These are phyloP conservation scores for Bradypodion ventrale DNA, from an alignment of 2,797 vertebrate genomes.

Conservation along the genomic window DNA sequence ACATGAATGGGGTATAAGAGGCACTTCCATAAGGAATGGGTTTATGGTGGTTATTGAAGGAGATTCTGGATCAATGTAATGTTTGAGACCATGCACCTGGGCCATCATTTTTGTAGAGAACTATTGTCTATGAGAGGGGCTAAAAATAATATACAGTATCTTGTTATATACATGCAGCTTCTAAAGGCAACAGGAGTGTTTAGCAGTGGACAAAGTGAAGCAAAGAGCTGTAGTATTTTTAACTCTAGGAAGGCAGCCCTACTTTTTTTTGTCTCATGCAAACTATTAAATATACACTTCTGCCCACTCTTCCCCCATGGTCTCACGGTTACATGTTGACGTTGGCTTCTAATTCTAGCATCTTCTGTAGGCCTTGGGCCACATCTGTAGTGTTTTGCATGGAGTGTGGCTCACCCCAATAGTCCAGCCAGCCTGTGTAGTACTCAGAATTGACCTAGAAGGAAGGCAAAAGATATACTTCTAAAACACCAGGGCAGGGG, in stretches of 20 bases:
- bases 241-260: neutral
- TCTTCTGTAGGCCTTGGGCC: conserved; percentile 80
- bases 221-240: neutral
- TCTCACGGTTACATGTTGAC: conserved; percentile 88
- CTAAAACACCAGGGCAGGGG: neutral
- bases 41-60: neutral
- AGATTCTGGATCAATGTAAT: neutral
- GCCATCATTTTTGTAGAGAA: neutral
- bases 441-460: conserved; percentile 96
- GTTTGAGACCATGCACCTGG: neutral
- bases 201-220: neutral
- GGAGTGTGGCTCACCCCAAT: conserved; percentile 90
- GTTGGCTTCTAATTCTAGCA: conserved; percentile 89
- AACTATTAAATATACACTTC: neutral
- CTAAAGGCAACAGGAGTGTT: neutral
- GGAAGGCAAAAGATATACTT: neutral
- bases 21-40: neutral
- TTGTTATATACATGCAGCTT: neutral
- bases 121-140: neutral
- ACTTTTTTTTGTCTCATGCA: neutral
- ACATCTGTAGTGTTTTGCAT: conserved; percentile 73
- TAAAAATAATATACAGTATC: neutral
- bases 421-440: conserved; percentile 98
- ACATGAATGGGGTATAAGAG: neutral
- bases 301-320: conserved; percentile 41